phyloP scores from a whole-genome alignment of 2,888 invertebrate species.

The Endotricha flammealis region DNA sequence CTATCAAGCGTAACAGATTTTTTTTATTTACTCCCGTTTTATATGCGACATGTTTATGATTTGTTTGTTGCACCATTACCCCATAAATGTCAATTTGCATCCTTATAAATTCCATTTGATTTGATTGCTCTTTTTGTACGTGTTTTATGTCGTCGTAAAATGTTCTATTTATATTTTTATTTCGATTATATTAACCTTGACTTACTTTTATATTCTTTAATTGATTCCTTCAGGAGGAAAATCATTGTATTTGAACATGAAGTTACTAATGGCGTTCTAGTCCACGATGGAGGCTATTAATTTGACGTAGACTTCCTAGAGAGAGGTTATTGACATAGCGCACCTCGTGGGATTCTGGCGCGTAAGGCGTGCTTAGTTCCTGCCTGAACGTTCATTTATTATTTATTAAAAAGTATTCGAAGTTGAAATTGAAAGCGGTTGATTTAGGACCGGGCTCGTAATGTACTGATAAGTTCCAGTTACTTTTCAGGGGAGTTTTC shows the following conservation, averaged over 20 bases:
- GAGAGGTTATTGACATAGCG: constrained; percentile 52
- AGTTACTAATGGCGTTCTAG: constrained; percentile 21
- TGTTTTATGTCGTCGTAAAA: background rate
- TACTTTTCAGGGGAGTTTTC: too few species aligned
- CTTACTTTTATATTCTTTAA: background rate
- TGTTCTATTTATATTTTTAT: background rate
- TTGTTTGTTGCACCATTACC: constrained; percentile 19
- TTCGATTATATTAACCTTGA: background rate
- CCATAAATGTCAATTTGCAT: constrained; percentile 8
- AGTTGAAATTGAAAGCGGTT: too few species aligned
- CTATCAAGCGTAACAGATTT: constrained; percentile 21
- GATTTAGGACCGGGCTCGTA: too few species aligned
- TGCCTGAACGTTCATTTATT: constrained; percentile 30
- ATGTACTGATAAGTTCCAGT: too few species aligned
- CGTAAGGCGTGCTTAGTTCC: constrained; percentile 37
- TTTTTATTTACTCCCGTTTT: constrained; percentile 13
- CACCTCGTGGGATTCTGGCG: constrained; percentile 61
- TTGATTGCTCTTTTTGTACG: constrained; percentile 10
- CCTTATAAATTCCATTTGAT: background rate
- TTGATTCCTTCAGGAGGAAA: constrained; percentile 1
- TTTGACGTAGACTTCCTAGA: constrained; percentile 58
- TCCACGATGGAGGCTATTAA: constrained; percentile 45
- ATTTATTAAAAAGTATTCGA: too few species aligned
- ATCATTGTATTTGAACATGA: constrained; percentile 6
- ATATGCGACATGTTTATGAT: background rate